Percentiles rank a stretch among this genome's conserved stretches.
These are phyloP conservation scores for Stegodyphus mimosarum DNA, from an alignment of 1,140 invertebrate species.

Conservation along the genomic window DNA sequence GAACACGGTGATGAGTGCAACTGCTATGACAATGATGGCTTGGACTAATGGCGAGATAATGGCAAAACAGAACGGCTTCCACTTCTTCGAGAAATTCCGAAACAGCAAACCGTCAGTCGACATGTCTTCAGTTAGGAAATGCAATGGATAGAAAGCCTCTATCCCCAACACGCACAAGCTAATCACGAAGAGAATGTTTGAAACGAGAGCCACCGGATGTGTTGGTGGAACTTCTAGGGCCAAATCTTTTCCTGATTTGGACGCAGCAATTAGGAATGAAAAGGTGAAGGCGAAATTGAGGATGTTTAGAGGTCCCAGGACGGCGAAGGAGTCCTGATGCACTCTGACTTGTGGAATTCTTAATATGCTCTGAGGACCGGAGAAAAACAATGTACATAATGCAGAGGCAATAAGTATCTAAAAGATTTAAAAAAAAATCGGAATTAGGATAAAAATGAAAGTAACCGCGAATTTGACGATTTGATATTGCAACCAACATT, in stretches of 20 bases:
- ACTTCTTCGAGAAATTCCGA: conserved; percentile 31
- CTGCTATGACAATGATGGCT: not conserved
- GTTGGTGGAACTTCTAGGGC: not conserved
- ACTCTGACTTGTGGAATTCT: conserved; percentile 7
- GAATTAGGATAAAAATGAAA: not conserved
- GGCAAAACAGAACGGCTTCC: conserved; percentile 32
- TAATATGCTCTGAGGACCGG: conserved; percentile 35
- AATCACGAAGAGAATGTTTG: conserved; percentile 11
- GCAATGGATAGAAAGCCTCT: conserved; percentile 21
- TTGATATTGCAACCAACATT: not conserved
- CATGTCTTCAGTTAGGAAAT: conserved; percentile 41
- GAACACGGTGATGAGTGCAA: not conserved
- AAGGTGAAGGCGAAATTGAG: not conserved
- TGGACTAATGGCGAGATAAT: conserved; percentile 7
- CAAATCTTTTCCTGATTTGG: not conserved
- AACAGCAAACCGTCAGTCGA: conserved; percentile 33
- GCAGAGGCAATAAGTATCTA: conserved; percentile 12
- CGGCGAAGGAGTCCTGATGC: not conserved
- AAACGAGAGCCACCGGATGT: not conserved
- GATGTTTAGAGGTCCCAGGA: conserved; percentile 28
- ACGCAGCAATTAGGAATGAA: not conserved
- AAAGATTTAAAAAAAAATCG: not conserved
- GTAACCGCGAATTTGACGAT: not conserved
- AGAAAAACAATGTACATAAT: conserved; percentile 33
- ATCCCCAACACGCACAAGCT: conserved; percentile 9